A percentile compares a stretch with the other conserved stretches of the same genome.
Conservation (phyloP, 2,888 invertebrate genomes). For the Strigamia transsilvanica region DNA sequence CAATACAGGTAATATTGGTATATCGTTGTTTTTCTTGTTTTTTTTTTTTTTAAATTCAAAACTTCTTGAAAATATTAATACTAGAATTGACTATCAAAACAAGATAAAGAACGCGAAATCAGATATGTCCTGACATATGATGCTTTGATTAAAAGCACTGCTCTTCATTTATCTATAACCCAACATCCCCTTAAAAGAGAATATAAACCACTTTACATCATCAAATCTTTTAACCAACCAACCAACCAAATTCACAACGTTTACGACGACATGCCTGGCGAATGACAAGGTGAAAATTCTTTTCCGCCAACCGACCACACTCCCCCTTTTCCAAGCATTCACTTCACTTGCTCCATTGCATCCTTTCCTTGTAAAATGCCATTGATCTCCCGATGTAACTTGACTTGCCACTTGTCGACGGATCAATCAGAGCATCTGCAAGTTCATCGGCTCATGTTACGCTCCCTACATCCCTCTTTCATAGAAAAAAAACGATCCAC, state of each 20-base stretch:
- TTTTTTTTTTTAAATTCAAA: neutral
- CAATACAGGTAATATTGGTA: neutral
- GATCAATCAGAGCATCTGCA: slow-evolving; percentile 30
- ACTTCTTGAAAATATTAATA: neutral
- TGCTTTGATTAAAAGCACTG: slow-evolving; percentile 4
- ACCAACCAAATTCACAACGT: neutral
- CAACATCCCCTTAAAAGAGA: neutral
- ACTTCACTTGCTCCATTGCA: slow-evolving; percentile 16
- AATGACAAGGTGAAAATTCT: slow-evolving; percentile 12
- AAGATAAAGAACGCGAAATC: neutral
- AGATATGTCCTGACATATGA: slow-evolving; percentile 10
- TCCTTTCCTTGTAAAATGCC: slow-evolving; percentile 26
- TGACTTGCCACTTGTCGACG: slow-evolving; percentile 26
- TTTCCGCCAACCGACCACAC: neutral
- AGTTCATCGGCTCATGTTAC: slow-evolving; percentile 26
- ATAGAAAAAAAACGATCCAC: neutral
- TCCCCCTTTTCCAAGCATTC: neutral
- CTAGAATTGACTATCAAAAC: slow-evolving; percentile 9
- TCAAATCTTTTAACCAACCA: neutral
- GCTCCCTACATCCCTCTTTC: slow-evolving; percentile 5
- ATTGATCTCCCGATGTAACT: slow-evolving; percentile 5
- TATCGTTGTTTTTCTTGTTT: too few species aligned
- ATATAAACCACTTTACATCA: neutral
- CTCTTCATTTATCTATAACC: slow-evolving; percentile 3
- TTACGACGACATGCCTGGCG: neutral